phyloP scores from a whole-genome alignment of 2,888 invertebrate species.

The Xylota sylvarum region DNA sequence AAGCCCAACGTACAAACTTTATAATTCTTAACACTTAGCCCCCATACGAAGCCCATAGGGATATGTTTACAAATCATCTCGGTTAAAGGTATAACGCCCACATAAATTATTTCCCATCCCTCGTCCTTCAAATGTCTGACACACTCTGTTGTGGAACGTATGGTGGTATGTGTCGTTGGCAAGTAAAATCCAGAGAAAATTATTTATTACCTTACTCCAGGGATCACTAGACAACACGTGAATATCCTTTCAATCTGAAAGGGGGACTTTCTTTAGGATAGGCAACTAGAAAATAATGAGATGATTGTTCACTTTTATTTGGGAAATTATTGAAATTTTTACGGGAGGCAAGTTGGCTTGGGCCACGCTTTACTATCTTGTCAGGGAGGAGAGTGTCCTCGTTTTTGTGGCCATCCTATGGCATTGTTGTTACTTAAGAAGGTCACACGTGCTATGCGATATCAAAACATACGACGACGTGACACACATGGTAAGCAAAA shows the following conservation, averaged over 20 bases:
- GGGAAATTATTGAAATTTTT: slow-evolving; percentile 17
- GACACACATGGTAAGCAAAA: slow-evolving; percentile 42
- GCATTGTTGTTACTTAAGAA: slow-evolving; percentile 18
- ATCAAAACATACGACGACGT: slow-evolving; percentile 51
- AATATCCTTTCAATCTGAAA: slow-evolving; percentile 15
- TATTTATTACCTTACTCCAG: slow-evolving; percentile 22
- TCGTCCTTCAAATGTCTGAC: neutral
- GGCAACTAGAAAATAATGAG: slow-evolving; percentile 34
- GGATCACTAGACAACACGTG: slow-evolving; percentile 38
- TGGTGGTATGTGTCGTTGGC: neutral
- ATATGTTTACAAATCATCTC: slow-evolving; percentile 51
- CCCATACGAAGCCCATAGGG: neutral
- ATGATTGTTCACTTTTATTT: slow-evolving; percentile 44
- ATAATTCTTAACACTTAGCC: slow-evolving; percentile 42
- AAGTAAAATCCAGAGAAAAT: slow-evolving; percentile 17
- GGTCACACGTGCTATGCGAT: slow-evolving; percentile 62
- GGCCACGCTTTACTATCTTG: neutral
- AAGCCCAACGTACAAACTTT: slow-evolving; percentile 33
- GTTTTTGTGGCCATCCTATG: neutral
- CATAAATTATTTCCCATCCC: slow-evolving; percentile 35
- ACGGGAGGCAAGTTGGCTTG: neutral
- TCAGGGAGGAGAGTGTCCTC: neutral
- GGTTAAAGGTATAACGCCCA: slow-evolving; percentile 45
- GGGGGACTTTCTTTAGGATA: slow-evolving; percentile 3
- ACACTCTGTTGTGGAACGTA: neutral